Evolutionary conservation across 2,888 invertebrate genomes (phyloP).

Genomic region (Synergus itoensis): DNA sequence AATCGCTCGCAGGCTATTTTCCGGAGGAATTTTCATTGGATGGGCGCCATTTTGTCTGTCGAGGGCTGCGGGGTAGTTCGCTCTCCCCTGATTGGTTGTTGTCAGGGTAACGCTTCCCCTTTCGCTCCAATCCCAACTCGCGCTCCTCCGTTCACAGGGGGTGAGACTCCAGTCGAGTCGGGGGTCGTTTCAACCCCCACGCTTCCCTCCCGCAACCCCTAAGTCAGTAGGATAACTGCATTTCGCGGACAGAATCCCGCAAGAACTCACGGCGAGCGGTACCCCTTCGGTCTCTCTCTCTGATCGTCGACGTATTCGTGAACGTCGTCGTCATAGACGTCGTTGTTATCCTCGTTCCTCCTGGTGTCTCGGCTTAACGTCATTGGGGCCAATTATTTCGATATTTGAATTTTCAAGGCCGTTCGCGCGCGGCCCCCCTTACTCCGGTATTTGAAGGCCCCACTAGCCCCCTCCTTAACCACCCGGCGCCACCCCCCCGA

Average conservation of each 20-base stretch:
- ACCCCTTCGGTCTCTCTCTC: constrained; percentile 62
- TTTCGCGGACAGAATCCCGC: constrained; percentile 77
- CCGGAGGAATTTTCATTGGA: constrained; percentile 76
- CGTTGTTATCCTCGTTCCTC: constrained; percentile 44
- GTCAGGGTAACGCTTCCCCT: constrained; percentile 74
- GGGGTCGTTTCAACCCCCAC: constrained; percentile 53
- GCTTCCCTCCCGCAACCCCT: constrained; percentile 61
- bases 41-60: constrained; percentile 71
- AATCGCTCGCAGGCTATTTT: constrained; percentile 76
- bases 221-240: constrained; percentile 76
- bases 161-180: constrained; percentile 41
- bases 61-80: constrained; percentile 55
- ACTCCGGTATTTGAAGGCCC: constrained; percentile 25
- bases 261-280: constrained; percentile 76
- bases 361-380: constrained; percentile 56
- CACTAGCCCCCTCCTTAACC: constrained; percentile 48
- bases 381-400: constrained; percentile 67
- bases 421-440: constrained; percentile 46
- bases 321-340: constrained; percentile 52
- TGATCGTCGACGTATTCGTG: constrained; percentile 42
- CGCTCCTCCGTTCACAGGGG: constrained; percentile 44
- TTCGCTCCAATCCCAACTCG: constrained; percentile 72
- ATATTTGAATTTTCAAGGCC: constrained; percentile 71
- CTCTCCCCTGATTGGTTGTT: constrained; percentile 76
- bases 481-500: constrained; percentile 39